Evolutionary conservation across 64 coral and sea anemone genomes (phyloP).

Genomic region (Dendrophyllia cribrosa): DNA sequence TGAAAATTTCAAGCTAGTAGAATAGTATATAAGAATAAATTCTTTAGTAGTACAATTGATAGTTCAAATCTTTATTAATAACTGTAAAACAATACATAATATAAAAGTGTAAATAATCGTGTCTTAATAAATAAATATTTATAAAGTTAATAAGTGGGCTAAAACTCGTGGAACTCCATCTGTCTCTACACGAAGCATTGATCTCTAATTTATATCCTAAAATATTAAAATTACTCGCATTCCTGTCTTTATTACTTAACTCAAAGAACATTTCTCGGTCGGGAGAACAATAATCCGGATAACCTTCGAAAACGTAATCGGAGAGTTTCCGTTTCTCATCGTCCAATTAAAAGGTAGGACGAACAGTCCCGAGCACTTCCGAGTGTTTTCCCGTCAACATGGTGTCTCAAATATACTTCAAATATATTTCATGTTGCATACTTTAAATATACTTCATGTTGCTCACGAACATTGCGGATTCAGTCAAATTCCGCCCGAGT

Average conservation of each 20-base stretch:
- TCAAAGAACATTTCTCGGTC: not conserved
- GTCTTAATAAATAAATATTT: slow-evolving; percentile 44
- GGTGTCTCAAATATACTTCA: too few relatives aligned
- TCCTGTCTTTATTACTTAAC: too few relatives aligned
- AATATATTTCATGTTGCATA: too few relatives aligned
- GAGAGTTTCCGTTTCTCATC: too few relatives aligned
- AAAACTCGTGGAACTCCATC: not conserved
- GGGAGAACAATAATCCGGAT: not conserved
- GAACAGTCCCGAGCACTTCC: not conserved
- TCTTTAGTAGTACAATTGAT: too few relatives aligned
- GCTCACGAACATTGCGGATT: too few relatives aligned
- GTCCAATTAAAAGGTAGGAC: not conserved
- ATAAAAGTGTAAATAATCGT: slow-evolving; percentile 13
- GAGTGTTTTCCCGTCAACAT: not conserved
- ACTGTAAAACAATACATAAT: not conserved
- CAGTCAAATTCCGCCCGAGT: too few relatives aligned
- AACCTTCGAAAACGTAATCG: too few relatives aligned
- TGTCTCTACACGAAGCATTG: not conserved
- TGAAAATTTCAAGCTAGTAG: too few relatives aligned
- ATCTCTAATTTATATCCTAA: not conserved
- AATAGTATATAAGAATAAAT: too few relatives aligned
- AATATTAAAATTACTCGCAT: not conserved
- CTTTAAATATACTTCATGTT: too few relatives aligned
- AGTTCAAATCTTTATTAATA: slow-evolving; percentile 20
- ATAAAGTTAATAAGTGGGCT: slow-evolving; percentile 6